Percentiles rank a stretch among this genome's conserved stretches.
Conservation (phyloP, 2,888 invertebrate species). For the Anaspis maculata region DNA sequence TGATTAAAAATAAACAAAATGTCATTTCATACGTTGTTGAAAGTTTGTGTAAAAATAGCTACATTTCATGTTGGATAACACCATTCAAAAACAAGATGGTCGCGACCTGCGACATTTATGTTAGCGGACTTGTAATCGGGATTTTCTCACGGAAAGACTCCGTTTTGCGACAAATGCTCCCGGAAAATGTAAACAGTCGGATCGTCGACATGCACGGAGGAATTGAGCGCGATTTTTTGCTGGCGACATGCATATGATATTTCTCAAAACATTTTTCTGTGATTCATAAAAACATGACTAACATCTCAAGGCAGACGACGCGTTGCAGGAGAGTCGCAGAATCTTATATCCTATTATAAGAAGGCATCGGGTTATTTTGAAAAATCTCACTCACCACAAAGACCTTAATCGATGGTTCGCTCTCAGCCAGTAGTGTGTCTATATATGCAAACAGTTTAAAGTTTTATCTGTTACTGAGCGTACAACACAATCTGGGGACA, state of each 20-base stretch:
- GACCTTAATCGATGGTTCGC: neutral
- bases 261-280: constrained; percentile 10
- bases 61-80: constrained; percentile 39
- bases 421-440: no score
- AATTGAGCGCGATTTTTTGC: no score
- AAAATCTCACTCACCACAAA: constrained; percentile 1
- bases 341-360: no score
- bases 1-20: constrained; percentile 33
- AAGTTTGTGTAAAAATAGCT: constrained; percentile 39
- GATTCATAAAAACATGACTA: constrained; percentile 18
- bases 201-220: neutral
- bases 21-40: constrained; percentile 32
- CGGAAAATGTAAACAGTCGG: neutral
- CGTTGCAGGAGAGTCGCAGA: neutral
- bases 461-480: constrained; percentile 16
- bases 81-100: constrained; percentile 42
- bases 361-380: no score
- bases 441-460: constrained; percentile 9
- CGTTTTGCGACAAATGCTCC: neutral
- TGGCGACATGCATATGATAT: no score
- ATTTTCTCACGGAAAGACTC: constrained; percentile 8
- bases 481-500: constrained; percentile 38
- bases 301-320: no score
- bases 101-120: constrained; percentile 28
- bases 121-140: constrained; percentile 27